These are phyloP conservation scores for Cliona cf. orientalis DNA, from an alignment of 37 sponge, comb jelly and placozoan genomes.

Conservation along the genomic window DNA sequence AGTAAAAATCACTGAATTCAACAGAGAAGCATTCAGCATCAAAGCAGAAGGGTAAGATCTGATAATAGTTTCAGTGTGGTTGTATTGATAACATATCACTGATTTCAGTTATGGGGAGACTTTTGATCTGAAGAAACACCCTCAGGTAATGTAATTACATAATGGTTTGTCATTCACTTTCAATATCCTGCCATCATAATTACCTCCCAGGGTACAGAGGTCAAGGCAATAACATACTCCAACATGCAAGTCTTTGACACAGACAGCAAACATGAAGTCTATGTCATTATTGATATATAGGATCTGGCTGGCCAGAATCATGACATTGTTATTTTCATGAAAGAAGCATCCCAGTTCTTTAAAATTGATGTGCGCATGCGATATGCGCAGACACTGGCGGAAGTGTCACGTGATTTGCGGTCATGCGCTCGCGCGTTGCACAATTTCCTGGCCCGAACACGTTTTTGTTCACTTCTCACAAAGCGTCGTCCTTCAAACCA, in stretches of 20 bases:
- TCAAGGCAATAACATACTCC: conserved; percentile 98
- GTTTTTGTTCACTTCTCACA: not conserved
- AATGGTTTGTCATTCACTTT: not conserved
- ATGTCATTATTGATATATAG: conserved; percentile 96
- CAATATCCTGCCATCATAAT: too few relatives aligned
- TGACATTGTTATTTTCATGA: not conserved
- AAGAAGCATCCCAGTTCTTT: not conserved
- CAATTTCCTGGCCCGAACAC: not conserved
- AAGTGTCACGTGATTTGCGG: too few relatives aligned
- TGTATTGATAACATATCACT: not conserved
- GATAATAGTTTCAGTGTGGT: not conserved
- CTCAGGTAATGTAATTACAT: conserved; percentile 77
- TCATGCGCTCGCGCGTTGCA: not conserved
- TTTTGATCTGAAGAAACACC: conserved; percentile 93
- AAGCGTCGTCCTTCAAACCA: not conserved
- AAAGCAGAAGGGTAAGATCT: conserved; percentile 74
- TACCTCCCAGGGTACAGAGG: conserved; percentile 90
- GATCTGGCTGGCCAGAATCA: not conserved
- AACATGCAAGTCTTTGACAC: conserved; percentile 92
- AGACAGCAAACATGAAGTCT: conserved; percentile 76
- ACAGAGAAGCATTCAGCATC: conserved; percentile 83
- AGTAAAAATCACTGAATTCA: conserved; percentile 91
- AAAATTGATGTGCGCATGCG: conserved; percentile 1
- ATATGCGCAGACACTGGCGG: too few relatives aligned
- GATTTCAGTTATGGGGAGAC: conserved; percentile 88